phyloP scores from a whole-genome alignment of 2,113 vertebrate species.

The Garra rufa region DNA sequence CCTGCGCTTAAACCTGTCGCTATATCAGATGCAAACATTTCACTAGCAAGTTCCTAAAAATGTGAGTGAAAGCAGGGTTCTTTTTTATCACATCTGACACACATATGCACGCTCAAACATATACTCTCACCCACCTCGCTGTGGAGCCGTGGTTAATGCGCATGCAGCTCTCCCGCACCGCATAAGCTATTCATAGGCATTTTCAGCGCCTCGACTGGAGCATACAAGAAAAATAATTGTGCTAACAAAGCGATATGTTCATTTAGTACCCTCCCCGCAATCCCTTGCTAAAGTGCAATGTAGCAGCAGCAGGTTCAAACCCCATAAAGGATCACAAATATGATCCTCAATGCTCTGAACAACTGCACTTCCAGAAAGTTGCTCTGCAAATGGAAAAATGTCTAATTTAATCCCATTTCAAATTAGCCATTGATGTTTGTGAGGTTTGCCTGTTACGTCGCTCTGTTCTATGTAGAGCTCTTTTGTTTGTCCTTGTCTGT shows the following conservation, averaged over 20 bases:
- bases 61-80: conserved; percentile 59
- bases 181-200: conserved; percentile 28
- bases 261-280: not conserved
- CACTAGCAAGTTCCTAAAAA: conserved; percentile 71
- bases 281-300: not conserved
- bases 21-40: conserved; percentile 63
- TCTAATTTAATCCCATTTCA: not conserved
- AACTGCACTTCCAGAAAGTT: not conserved
- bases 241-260: not conserved
- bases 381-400: not conserved
- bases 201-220: conserved; percentile 46
- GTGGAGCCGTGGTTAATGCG: conserved; percentile 48
- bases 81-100: conserved; percentile 62
- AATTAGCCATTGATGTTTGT: not conserved
- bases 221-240: conserved; percentile 4
- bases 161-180: conserved; percentile 38
- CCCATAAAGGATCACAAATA: too few species aligned
- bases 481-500: conserved; percentile 65
- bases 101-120: conserved; percentile 28
- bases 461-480: conserved; percentile 39
- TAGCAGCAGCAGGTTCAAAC: too few species aligned
- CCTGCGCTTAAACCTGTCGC: conserved; percentile 20
- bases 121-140: conserved; percentile 46
- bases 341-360: too few species aligned
- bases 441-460: conserved; percentile 49